phyloP scores from a whole-genome alignment of 2,888 invertebrate genomes.

The Eristalinus aeneus region DNA sequence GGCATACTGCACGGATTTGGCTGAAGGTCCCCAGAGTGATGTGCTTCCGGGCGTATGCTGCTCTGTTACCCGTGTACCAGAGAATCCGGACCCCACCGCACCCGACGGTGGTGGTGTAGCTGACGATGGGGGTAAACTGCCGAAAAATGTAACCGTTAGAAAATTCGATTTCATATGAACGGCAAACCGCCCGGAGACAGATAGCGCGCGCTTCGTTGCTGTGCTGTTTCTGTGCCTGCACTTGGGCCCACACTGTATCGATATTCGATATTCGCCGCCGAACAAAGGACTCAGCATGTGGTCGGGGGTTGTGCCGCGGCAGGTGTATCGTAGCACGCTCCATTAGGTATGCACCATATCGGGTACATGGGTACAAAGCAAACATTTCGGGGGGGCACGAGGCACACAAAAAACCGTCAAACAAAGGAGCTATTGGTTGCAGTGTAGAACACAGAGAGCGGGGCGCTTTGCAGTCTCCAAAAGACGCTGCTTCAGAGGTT shows the following conservation, averaged over 20 bases:
- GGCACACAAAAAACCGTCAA: background rate
- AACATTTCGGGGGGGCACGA: background rate
- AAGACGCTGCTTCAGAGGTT: background rate
- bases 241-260: conserved; percentile 28
- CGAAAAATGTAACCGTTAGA: conserved; percentile 34
- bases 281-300: background rate
- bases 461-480: background rate
- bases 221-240: background rate
- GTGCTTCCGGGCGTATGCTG: conserved; percentile 30
- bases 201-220: background rate
- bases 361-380: background rate
- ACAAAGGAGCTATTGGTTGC: background rate
- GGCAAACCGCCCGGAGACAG: conserved; percentile 38
- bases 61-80: background rate
- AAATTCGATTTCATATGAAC: conserved; percentile 30
- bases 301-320: background rate
- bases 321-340: background rate
- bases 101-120: background rate
- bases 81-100: background rate
- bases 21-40: conserved; percentile 47
- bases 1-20: conserved; percentile 32
- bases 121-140: background rate
- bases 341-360: background rate
- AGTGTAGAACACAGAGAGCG: background rate
- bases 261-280: background rate